Evolutionary conservation across 2,797 vertebrate species (phyloP).

Genomic region (Danio aesculapii): DNA sequence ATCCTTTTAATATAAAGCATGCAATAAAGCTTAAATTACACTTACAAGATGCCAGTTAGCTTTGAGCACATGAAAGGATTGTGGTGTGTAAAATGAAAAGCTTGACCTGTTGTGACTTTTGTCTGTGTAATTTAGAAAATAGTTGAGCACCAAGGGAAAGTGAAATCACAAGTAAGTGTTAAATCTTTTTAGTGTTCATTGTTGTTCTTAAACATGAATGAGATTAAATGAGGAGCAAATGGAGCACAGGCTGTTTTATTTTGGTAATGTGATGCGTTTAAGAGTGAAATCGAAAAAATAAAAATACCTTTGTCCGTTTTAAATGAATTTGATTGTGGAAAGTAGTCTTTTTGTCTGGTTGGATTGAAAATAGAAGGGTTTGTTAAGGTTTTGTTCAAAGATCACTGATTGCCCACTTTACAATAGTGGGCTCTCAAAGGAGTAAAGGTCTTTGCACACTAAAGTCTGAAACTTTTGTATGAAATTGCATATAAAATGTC

Average conservation of each 20-base stretch:
- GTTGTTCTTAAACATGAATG: neutral
- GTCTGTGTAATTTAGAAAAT: neutral
- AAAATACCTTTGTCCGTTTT: neutral
- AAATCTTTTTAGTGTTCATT: neutral
- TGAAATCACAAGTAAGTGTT: neutral
- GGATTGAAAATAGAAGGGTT: neutral
- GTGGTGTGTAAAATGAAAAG: slow-evolving; percentile 15
- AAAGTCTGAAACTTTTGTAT: no score
- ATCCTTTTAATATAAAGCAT: slow-evolving; percentile 42
- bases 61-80: slow-evolving; percentile 10
- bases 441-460: no score
- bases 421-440: neutral
- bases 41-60: slow-evolving; percentile 7
- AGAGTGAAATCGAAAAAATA: neutral
- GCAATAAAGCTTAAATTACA: slow-evolving; percentile 9
- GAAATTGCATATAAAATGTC: no score
- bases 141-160: neutral
- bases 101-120: neutral
- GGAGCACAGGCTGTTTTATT: neutral
- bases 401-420: neutral
- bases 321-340: neutral
- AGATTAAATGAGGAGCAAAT: slow-evolving; percentile 14
- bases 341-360: neutral
- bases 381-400: neutral
- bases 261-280: neutral